These are phyloP conservation scores for Zaprionus kolodkinae DNA, from an alignment of 1,140 invertebrate genomes.

Conservation along the genomic window DNA sequence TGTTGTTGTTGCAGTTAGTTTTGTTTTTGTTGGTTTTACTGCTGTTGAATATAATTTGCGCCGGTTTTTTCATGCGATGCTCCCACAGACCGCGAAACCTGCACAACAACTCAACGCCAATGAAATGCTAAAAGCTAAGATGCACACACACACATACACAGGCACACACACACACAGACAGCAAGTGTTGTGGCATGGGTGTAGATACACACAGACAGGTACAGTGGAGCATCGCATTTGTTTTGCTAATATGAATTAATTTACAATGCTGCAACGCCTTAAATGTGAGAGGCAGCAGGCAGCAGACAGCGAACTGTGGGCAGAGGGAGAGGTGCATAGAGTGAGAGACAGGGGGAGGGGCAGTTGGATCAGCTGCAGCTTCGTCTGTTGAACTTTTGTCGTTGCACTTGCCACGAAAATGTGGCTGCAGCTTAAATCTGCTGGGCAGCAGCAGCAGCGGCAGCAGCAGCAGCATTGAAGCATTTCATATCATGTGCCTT, in stretches of 20 bases:
- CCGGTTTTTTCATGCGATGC: slow-evolving; percentile 69
- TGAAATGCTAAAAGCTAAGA: slow-evolving; percentile 78
- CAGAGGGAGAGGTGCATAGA: background rate
- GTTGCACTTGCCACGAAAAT: slow-evolving; percentile 59
- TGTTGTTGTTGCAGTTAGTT: slow-evolving; percentile 14
- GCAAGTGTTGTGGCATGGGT: slow-evolving; percentile 1
- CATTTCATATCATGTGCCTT: slow-evolving; percentile 63
- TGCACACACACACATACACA: slow-evolving; percentile 35
- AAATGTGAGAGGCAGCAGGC: slow-evolving; percentile 16
- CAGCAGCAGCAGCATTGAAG: slow-evolving; percentile 59
- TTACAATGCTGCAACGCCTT: slow-evolving; percentile 75
- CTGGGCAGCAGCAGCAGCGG: slow-evolving; percentile 35
- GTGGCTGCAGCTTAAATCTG: slow-evolving; percentile 36
- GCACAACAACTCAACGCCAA: slow-evolving; percentile 73
- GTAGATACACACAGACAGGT: slow-evolving; percentile 24
- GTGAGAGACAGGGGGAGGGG: slow-evolving; percentile 13
- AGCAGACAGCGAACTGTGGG: background rate
- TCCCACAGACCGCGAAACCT: slow-evolving; percentile 78
- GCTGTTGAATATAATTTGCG: slow-evolving; percentile 69
- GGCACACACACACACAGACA: slow-evolving; percentile 16
- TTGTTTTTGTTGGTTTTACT: slow-evolving; percentile 14
- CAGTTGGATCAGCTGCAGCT: slow-evolving; percentile 42
- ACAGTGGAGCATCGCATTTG: slow-evolving; percentile 62
- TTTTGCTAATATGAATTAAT: slow-evolving; percentile 82
- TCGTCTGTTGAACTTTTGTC: slow-evolving; percentile 79